A percentile compares a stretch with the other conserved stretches of the same genome.
phyloP scores from a whole-genome alignment of 1,140 invertebrate genomes.

The Drosophila murphyi region DNA sequence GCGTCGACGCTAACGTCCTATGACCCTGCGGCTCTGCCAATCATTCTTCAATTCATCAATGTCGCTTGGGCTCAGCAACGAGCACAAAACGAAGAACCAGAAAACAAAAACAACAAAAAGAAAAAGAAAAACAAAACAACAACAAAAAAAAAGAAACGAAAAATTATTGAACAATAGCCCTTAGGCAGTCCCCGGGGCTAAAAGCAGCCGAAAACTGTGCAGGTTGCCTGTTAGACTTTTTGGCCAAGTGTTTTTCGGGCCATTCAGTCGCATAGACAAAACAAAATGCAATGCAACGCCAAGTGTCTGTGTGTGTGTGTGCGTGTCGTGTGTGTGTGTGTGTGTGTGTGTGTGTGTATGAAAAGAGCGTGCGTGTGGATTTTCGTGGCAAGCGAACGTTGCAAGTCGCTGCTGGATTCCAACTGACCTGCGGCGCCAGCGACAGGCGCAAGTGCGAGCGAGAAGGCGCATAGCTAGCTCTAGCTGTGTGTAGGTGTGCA shows the following conservation, averaged over 20 bases:
- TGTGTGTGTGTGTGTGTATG: neutral
- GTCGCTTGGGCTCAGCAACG: constrained; percentile 45
- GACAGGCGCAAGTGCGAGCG: constrained; percentile 47
- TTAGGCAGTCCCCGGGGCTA: constrained; percentile 45
- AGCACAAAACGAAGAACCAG: constrained; percentile 5
- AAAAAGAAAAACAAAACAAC: constrained; percentile 15
- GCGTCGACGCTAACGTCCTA: constrained; percentile 1
- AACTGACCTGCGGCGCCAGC: constrained; percentile 77
- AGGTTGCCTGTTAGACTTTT: constrained; percentile 38
- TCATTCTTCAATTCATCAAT: constrained; percentile 83
- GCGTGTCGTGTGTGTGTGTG: constrained; percentile 2
- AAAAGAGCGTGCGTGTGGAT: constrained; percentile 57
- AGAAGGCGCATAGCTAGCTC: constrained; percentile 10
- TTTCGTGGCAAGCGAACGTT: constrained; percentile 47
- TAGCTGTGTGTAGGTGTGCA: neutral
- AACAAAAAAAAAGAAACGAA: constrained; percentile 22
- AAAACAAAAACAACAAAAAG: constrained; percentile 13
- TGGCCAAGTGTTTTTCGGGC: constrained; percentile 51
- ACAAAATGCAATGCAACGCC: constrained; percentile 20
- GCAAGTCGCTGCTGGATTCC: constrained; percentile 48
- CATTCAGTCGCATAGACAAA: constrained; percentile 45
- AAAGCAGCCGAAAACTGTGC: constrained; percentile 9
- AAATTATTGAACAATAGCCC: constrained; percentile 66
- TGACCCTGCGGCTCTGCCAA: constrained; percentile 69
- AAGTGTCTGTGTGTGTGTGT: constrained; percentile 5